Percentiles rank a stretch among this genome's conserved stretches.
phyloP scores from a whole-genome alignment of 1,140 invertebrate genomes.

The Phymorhynchus buccinoides region DNA sequence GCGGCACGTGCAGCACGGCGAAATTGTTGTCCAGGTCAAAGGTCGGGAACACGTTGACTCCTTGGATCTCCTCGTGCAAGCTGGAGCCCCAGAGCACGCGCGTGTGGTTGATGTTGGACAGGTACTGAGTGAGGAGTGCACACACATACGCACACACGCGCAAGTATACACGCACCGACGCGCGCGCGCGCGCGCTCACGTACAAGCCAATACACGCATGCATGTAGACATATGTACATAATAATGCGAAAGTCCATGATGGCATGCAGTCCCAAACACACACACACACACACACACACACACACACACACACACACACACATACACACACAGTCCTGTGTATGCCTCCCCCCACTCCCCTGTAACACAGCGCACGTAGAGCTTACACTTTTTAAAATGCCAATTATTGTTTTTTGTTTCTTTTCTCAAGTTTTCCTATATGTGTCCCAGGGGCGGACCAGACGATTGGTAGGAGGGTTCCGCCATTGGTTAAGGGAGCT shows the following conservation, averaged over 20 bases:
- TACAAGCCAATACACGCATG: too few relatives aligned
- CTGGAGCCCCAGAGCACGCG: not conserved
- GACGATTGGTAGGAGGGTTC: too few relatives aligned
- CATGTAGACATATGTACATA: too few relatives aligned
- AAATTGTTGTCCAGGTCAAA: slow-evolving; percentile 33
- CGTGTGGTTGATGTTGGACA: not conserved
- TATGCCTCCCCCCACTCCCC: too few relatives aligned
- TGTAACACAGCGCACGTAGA: not conserved
- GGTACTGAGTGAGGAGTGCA: not conserved
- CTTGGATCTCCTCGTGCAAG: not conserved
- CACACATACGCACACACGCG: too few relatives aligned
- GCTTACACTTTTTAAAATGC: not conserved
- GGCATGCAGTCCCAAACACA: not conserved
- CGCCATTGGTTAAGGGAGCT: too few relatives aligned
- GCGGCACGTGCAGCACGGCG: slow-evolving; percentile 8
- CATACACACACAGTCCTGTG: not conserved
- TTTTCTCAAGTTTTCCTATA: not conserved
- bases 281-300: not conserved
- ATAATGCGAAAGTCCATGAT: too few relatives aligned
- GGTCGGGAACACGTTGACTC: not conserved
- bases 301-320: slow-evolving; percentile 1
- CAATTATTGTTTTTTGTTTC: not conserved
- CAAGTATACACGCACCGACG: too few relatives aligned
- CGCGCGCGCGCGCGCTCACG: too few relatives aligned
- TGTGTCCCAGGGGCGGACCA: too few relatives aligned